These are phyloP conservation scores for Micrasema longulum DNA, from an alignment of 1,140 invertebrate genomes.

Conservation along the genomic window DNA sequence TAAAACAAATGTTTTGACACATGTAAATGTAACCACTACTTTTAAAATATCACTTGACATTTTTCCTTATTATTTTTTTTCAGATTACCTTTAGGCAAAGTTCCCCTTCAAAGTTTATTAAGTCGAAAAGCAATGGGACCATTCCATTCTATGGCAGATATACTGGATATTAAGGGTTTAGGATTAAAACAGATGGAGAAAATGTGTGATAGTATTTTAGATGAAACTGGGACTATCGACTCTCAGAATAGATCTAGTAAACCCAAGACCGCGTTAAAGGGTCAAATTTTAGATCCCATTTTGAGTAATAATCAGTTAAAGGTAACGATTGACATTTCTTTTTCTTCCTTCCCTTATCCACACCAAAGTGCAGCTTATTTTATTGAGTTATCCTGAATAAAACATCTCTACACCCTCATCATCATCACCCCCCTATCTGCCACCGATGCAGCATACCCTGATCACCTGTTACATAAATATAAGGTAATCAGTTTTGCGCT, in stretches of 20 bases:
- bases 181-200: conserved; percentile 48
- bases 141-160: conserved; percentile 45
- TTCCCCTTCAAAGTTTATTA: conserved; percentile 39
- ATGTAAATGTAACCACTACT: too few species aligned
- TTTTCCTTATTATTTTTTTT: conserved; percentile 25
- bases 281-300: conserved; percentile 47
- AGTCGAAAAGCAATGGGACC: conserved; percentile 35
- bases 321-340: conserved; percentile 33
- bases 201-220: conserved; percentile 50
- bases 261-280: conserved; percentile 38
- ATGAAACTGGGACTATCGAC: neutral
- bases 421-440: too few species aligned
- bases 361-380: too few species aligned
- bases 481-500: too few species aligned
- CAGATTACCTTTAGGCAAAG: conserved; percentile 43
- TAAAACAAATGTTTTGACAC: too few species aligned
- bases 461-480: too few species aligned
- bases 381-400: too few species aligned
- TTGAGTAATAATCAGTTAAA: conserved; percentile 15
- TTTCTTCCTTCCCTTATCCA: too few species aligned
- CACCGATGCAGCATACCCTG: too few species aligned
- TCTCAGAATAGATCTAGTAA: neutral
- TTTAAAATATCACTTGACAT: too few species aligned
- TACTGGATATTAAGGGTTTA: conserved; percentile 42
- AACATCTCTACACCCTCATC: too few species aligned